A percentile compares a stretch with the other conserved stretches of the same genome.
Evolutionary conservation across 1,140 invertebrate species (phyloP).

Genomic region (Achroia grisella): DNA sequence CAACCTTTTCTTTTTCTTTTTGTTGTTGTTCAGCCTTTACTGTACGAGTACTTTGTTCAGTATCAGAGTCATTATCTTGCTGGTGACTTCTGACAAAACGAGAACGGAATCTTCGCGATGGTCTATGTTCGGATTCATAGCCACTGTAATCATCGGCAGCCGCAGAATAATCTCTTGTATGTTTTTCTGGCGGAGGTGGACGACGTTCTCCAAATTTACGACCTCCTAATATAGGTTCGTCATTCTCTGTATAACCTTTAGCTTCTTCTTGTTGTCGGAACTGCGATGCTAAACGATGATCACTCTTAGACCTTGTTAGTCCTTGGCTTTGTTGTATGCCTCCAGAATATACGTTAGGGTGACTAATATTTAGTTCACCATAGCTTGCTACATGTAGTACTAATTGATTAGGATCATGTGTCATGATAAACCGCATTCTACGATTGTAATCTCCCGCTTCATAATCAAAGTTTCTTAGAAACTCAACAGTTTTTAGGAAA

Average conservation of each 20-base stretch:
- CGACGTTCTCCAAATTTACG: constrained; percentile 82
- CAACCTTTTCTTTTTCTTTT: constrained; percentile 84
- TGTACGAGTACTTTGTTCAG: constrained; percentile 73
- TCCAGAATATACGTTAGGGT: constrained; percentile 73
- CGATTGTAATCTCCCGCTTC: constrained; percentile 92
- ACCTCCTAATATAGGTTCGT: constrained; percentile 79
- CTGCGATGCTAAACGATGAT: constrained; percentile 91
- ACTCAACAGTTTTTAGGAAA: constrained; percentile 94
- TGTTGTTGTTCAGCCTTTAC: constrained; percentile 76
- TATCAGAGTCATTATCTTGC: constrained; percentile 81
- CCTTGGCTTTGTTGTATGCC: constrained; percentile 80
- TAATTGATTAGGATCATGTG: constrained; percentile 92
- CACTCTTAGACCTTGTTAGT: constrained; percentile 93
- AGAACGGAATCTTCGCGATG: constrained; percentile 80
- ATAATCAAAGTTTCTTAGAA: constrained; percentile 94
- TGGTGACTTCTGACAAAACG: constrained; percentile 80
- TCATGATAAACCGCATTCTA: constrained; percentile 88
- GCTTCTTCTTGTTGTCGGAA: constrained; percentile 90
- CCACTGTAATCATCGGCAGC: constrained; percentile 74
- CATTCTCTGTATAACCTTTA: constrained; percentile 70
- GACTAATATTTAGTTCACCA: constrained; percentile 88
- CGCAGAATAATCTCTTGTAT: constrained; percentile 72
- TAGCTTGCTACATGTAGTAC: constrained; percentile 89
- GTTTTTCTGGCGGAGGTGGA: constrained; percentile 68
- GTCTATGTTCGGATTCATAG: constrained; percentile 78